phyloP scores from a whole-genome alignment of 1,140 invertebrate genomes.

The Portunus trituberculatus region DNA sequence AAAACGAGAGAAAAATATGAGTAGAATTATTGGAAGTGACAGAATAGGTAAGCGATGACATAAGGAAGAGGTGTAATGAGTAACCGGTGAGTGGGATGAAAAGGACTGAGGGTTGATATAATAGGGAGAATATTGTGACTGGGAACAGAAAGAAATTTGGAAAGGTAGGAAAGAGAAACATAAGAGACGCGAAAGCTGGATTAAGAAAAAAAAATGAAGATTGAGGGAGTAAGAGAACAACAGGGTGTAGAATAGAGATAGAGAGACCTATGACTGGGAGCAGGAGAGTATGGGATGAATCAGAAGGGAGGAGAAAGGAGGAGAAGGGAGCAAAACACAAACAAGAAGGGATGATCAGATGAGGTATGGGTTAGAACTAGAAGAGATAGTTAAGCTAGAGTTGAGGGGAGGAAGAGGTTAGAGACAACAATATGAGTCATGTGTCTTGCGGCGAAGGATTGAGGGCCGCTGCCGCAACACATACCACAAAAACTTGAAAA shows the following conservation, averaged over 20 bases:
- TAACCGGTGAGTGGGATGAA: too few relatives aligned
- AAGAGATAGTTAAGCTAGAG: too few relatives aligned
- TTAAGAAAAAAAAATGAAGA: neutral
- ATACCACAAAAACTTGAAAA: neutral
- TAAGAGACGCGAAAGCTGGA: neutral
- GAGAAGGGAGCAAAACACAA: too few relatives aligned
- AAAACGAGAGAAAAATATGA: neutral
- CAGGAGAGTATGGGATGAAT: too few relatives aligned
- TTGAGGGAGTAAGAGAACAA: neutral
- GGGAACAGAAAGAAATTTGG: too few relatives aligned
- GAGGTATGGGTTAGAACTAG: neutral
- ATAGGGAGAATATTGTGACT: too few relatives aligned
- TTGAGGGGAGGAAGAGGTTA: neutral
- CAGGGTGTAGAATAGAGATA: neutral
- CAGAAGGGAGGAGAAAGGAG: too few relatives aligned
- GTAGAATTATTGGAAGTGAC: neutral
- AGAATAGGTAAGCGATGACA: neutral
- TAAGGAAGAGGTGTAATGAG: too few relatives aligned
- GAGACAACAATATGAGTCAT: constrained; percentile 48
- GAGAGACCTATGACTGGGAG: too few relatives aligned
- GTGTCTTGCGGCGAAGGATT: neutral
- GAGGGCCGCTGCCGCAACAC: too few relatives aligned
- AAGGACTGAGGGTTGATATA: too few relatives aligned
- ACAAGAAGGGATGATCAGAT: neutral
- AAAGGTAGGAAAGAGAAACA: too few relatives aligned